phyloP scores from a whole-genome alignment of 2,113 vertebrate species.

The Podarcis muralis region DNA sequence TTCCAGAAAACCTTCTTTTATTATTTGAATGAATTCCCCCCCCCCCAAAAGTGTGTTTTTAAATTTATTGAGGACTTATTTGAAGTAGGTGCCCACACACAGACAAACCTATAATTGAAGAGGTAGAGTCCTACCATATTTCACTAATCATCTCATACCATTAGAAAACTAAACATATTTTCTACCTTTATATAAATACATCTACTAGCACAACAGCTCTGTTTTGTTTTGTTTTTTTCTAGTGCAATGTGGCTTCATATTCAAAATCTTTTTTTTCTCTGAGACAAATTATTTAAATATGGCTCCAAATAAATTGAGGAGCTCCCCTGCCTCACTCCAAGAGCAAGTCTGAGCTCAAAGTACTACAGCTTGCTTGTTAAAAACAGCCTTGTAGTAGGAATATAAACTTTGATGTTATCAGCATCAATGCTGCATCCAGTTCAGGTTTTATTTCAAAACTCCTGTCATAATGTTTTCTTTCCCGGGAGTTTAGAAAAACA shows the following conservation, averaged over 20 bases:
- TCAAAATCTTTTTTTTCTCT: background rate
- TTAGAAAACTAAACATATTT: background rate
- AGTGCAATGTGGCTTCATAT: background rate
- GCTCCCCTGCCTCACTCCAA: background rate
- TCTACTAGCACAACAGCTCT: background rate
- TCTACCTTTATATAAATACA: background rate
- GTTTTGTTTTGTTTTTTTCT: background rate
- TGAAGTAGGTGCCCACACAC: background rate
- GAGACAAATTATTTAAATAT: background rate
- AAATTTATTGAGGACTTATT: background rate
- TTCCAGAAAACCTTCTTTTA: background rate
- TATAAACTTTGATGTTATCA: slow-evolving; percentile 62
- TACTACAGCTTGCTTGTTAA: slow-evolving; percentile 27
- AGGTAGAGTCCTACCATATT: background rate
- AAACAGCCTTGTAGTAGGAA: slow-evolving; percentile 33
- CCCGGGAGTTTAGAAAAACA: slow-evolving; percentile 64
- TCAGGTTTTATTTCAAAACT: slow-evolving; percentile 46
- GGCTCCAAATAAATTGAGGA: background rate
- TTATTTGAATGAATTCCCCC: background rate
- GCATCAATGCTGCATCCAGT: slow-evolving; percentile 50
- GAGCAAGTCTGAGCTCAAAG: background rate
- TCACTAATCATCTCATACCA: background rate
- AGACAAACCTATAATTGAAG: background rate
- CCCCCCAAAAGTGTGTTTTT: background rate
- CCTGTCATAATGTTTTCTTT: slow-evolving; percentile 63